Evolutionary conservation across 2,888 invertebrate genomes (phyloP).

Genomic region (Antheraea yamamai): DNA sequence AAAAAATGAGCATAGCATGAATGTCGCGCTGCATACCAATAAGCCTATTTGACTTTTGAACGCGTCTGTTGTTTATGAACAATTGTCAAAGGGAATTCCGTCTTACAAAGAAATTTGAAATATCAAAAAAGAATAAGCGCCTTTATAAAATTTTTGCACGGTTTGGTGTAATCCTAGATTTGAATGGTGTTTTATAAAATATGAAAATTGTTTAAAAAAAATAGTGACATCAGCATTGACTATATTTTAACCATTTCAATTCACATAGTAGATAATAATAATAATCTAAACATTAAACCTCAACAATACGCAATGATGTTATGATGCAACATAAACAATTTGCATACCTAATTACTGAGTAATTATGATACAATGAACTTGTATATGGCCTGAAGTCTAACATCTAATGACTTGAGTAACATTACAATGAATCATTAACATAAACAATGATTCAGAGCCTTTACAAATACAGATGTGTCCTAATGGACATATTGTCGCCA

Average conservation of each 20-base stretch:
- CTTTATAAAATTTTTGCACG: not conserved
- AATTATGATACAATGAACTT: constrained; percentile 39
- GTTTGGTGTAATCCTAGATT: not conserved
- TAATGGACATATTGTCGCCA: constrained; percentile 41
- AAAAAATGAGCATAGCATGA: too few species aligned
- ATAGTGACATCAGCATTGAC: not conserved
- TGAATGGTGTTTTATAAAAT: too few species aligned
- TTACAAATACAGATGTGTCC: constrained; percentile 60
- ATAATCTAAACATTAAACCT: constrained; percentile 2
- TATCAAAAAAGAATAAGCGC: not conserved
- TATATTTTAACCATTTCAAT: not conserved
- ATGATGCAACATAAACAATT: constrained; percentile 30
- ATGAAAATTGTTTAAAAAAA: not conserved
- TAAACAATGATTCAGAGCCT: constrained; percentile 52
- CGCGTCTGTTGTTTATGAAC: too few species aligned
- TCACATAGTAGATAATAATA: not conserved
- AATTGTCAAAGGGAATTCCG: not conserved
- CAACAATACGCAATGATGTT: constrained; percentile 18
- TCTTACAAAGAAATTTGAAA: not conserved
- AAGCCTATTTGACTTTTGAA: too few species aligned
- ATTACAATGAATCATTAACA: constrained; percentile 53
- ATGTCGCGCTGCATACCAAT: too few species aligned
- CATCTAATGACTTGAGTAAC: constrained; percentile 39
- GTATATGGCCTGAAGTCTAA: constrained; percentile 30
- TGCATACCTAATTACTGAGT: constrained; percentile 42